phyloP scores from a whole-genome alignment of 2,888 invertebrate species.

The Cosmia trapezina region DNA sequence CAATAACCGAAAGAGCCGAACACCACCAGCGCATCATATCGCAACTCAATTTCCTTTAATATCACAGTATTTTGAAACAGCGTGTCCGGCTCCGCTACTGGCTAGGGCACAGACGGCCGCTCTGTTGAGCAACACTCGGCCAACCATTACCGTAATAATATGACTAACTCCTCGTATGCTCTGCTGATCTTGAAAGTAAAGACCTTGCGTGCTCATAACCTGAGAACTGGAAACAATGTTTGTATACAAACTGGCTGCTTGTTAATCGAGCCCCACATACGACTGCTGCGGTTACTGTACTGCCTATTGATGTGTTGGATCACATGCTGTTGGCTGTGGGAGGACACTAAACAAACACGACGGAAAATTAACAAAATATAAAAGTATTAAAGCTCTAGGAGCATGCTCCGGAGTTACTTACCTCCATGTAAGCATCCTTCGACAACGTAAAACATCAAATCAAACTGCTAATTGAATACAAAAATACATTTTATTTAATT shows the following conservation, averaged over 20 bases:
- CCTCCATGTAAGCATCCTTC: conserved; percentile 11
- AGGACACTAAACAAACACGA: conserved; percentile 6
- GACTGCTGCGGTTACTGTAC: conserved; percentile 16
- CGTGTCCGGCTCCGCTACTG: conserved; percentile 69
- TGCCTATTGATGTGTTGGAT: conserved; percentile 22
- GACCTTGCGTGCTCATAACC: conserved; percentile 84
- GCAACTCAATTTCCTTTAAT: conserved; percentile 73
- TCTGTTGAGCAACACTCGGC: conserved; percentile 82
- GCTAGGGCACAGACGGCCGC: conserved; percentile 58
- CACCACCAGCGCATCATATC: conserved; percentile 53
- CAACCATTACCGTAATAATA: conserved; percentile 87
- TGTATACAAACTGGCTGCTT: conserved; percentile 77
- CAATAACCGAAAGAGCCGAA: conserved; percentile 24
- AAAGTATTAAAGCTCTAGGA: neutral
- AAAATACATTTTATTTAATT: conserved; percentile 55
- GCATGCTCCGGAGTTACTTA: neutral
- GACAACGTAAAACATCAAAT: conserved; percentile 34
- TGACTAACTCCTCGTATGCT: conserved; percentile 84
- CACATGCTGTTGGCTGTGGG: neutral
- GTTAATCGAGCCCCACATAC: conserved; percentile 59
- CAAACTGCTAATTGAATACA: conserved; percentile 56
- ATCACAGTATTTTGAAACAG: conserved; percentile 77
- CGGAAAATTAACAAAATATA: neutral
- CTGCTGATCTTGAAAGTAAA: conserved; percentile 90
- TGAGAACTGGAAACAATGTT: conserved; percentile 84